Evolutionary conservation across 2,113 vertebrate genomes (phyloP), one percentile per base, ranked within the genome.

Genomic region (Eretmodus cyanostictus): DNA sequence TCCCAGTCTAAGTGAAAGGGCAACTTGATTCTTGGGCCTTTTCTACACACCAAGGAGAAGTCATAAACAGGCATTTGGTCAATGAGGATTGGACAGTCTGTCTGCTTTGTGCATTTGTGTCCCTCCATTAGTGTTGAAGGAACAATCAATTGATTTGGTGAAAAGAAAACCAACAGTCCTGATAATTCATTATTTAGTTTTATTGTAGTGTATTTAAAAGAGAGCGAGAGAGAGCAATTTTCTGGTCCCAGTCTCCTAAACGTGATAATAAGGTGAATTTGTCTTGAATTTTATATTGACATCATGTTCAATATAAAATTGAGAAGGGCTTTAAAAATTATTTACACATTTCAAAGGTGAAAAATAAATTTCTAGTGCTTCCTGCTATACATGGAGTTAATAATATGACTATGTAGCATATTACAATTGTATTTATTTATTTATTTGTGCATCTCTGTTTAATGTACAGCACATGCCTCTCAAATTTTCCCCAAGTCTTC

Each of bases 21-120:
- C 94, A 94, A 94, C 93, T 95, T 94, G 93, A 95, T 91, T 95
- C 93, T 92, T 92, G 93, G 81, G 86, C 82, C 87, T 92, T 92
- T 90, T 93, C 88, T 80, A 86, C 82, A 78, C 80, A 89, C 45
- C 66, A 88, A 91, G 81, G 76, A 89, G 38, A 83, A 89, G 90
- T 87, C 81, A 93, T 94, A 94, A 94, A 92, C 88, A 84, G 88
- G 86, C 93, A 91, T 94, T 94, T 93, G 89, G 86, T 87, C 88
- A 94, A 80, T 83, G 89, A 90, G 89, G 82, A 89, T 80, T 82
- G 86, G 90, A 22, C 27, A 36, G 86, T 84, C 88, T 73, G 85
- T 87, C 92, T 94, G 87, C 91, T 90, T 92, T 91, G 89, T 89
- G 82, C 89, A 87, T 85, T 87, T 87, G 24, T 73, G 71, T 81